These are phyloP conservation scores for Hermetia illucens DNA, from an alignment of 1,140 invertebrate genomes.

Conservation along the genomic window DNA sequence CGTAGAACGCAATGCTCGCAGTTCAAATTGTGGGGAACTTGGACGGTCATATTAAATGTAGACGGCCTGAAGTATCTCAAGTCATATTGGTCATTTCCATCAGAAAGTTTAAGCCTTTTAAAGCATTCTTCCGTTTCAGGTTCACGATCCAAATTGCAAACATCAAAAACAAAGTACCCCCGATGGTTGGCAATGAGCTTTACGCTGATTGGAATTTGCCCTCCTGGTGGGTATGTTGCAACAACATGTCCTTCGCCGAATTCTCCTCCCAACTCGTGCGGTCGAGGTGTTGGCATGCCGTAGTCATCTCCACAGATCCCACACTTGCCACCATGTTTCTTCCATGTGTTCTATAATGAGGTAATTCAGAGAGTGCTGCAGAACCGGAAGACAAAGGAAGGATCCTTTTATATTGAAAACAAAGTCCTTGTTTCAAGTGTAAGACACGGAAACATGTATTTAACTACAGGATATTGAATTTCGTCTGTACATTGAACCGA, in stretches of 20 bases:
- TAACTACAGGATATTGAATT: no score
- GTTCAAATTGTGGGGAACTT: not conserved
- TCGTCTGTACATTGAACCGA: no score
- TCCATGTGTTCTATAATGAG: slow-evolving; percentile 26
- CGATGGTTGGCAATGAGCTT: slow-evolving; percentile 33
- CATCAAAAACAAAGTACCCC: slow-evolving; percentile 35
- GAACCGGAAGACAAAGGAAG: no score
- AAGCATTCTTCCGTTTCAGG: not conserved
- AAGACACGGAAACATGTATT: no score
- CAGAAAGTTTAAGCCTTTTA: slow-evolving; percentile 21
- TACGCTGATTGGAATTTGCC: slow-evolving; percentile 22
- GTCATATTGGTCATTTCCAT: not conserved
- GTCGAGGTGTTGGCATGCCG: slow-evolving; percentile 31
- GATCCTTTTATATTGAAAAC: no score
- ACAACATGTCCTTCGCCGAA: slow-evolving; percentile 38
- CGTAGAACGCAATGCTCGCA: slow-evolving; percentile 42
- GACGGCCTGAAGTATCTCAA: not conserved
- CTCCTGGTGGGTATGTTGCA: slow-evolving; percentile 20
- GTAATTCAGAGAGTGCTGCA: no score
- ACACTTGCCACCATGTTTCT: slow-evolving; percentile 33
- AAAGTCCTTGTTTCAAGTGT: no score
- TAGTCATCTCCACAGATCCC: slow-evolving; percentile 39
- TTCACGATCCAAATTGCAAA: slow-evolving; percentile 31
- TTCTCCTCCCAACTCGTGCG: slow-evolving; percentile 39
- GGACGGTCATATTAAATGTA: not conserved